Conservation (phyloP, 2,888 invertebrate species). For the Luperina nickerlii region DNA sequence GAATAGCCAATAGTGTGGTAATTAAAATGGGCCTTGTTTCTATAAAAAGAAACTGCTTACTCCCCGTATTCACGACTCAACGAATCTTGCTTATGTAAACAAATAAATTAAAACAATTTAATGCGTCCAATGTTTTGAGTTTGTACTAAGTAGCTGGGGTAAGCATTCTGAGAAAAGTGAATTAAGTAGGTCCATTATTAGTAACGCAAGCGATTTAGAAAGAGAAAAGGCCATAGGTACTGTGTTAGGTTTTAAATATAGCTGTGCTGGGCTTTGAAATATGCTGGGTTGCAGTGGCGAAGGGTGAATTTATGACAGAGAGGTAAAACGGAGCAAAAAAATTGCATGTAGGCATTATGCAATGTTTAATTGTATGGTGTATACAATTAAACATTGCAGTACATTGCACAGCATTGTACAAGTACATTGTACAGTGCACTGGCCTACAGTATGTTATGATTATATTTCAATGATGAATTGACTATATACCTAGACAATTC, state of each 20-base stretch:
- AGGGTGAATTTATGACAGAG: too few species aligned
- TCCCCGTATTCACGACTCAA: background rate
- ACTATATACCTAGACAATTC: too few species aligned
- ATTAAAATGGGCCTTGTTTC: background rate
- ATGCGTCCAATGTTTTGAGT: conserved; percentile 29
- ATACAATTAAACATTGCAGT: too few species aligned
- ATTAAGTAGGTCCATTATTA: conserved; percentile 21
- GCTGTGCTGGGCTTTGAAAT: background rate
- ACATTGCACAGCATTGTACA: too few species aligned
- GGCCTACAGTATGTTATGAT: too few species aligned
- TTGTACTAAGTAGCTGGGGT: conserved; percentile 6
- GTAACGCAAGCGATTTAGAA: conserved; percentile 25
- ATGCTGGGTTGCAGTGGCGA: too few species aligned
- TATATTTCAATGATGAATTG: too few species aligned
- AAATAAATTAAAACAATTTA: conserved; percentile 46
- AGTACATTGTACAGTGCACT: too few species aligned
- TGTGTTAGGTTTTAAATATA: conserved; percentile 16
- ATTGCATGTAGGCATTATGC: too few species aligned
- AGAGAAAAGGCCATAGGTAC: background rate
- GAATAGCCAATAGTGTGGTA: too few species aligned
- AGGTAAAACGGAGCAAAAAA: too few species aligned
- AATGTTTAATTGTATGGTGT: too few species aligned
- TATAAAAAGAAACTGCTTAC: conserved; percentile 3
- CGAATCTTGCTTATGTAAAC: conserved; percentile 13
- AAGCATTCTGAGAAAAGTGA: conserved; percentile 35